These are phyloP conservation scores for Aegotheles bennettii DNA, from an alignment of 2,113 vertebrate species.

Conservation along the genomic window DNA sequence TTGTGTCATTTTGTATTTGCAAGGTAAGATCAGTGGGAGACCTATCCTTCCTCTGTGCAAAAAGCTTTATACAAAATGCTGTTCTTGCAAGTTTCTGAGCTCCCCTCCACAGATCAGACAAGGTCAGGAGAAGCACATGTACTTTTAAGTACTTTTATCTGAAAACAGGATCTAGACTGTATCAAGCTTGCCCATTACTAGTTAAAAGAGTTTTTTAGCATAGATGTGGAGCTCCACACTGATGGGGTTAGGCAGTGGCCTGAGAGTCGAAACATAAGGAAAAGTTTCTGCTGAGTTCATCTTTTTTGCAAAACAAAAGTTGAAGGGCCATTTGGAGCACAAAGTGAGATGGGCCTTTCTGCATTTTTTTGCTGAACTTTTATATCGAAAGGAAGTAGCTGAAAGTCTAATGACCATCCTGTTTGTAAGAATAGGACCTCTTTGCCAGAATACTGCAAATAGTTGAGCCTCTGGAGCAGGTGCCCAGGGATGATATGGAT, in stretches of 20 bases:
- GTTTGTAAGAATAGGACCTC: neutral
- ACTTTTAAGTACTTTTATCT: neutral
- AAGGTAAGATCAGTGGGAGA: neutral
- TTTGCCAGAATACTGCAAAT: neutral
- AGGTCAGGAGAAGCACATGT: neutral
- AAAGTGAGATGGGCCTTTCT: neutral
- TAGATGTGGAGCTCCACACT: neutral
- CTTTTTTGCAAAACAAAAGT: neutral
- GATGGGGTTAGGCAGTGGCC: neutral
- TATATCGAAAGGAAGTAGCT: neutral
- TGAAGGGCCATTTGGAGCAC: fast-evolving
- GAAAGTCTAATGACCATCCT: neutral
- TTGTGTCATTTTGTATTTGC: neutral
- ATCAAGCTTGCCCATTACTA: neutral
- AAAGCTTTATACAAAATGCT: neutral
- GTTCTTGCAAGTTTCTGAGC: neutral
- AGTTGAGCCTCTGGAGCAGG: neutral
- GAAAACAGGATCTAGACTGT: neutral
- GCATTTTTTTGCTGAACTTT: neutral
- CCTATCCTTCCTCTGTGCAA: neutral
- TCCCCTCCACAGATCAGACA: neutral
- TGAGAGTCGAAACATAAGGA: neutral
- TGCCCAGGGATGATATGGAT: neutral
- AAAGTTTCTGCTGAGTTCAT: neutral
- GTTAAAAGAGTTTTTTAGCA: neutral